Base-by-base conservation (phyloP, 2,797 vertebrate genomes). In the Halcyon smyrnensis region DNA sequence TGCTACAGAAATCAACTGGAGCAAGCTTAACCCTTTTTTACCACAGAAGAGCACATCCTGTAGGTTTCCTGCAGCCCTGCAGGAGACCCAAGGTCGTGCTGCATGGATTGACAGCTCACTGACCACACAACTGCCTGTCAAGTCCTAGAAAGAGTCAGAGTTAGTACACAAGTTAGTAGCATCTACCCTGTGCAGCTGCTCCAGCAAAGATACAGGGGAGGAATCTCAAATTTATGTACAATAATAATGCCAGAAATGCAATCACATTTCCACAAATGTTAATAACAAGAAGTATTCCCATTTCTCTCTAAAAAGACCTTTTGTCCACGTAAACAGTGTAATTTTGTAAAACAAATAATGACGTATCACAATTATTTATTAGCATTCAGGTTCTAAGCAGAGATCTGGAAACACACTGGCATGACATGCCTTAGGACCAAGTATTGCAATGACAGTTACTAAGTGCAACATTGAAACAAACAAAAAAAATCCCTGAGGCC, bases 401-500 rank as follows among this genome's bases (percentile, higher is more conserved):
- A 82, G 62, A 86, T 36, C 48, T 82, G 84, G 84, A 90, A 96
- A 54, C 16, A 62, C 73, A 16, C 73, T 81, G 77, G 78, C 80
- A 80, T 51, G 51, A 56, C 10, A 4, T 64, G 60, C 53, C 69
- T 81, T 68, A 51, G 21, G 45, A 88, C 36, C 84, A 94, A 93
- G 70, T 59, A 93, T 93, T 63, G 92, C 68, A 91, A 70, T 68
- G 69, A 57, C 69, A 65, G 83, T 88, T 89, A 94, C 50, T 41
- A 96, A 88, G 75, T n/a, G 65, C 48, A 95, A 89, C 43, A 62
- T 79, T 69, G 95, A 51, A 28, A 51, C 37, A 48, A 48, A 27
- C 17, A 27, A 51, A 20, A 48, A 30, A 39, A 67, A 45, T 37
- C 64, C 70, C 81, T 45, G 60, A 57, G 46, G 54, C 71, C 51